Base-by-base conservation (phyloP, 1,140 invertebrate genomes). In the Danaus plexippus region DNA sequence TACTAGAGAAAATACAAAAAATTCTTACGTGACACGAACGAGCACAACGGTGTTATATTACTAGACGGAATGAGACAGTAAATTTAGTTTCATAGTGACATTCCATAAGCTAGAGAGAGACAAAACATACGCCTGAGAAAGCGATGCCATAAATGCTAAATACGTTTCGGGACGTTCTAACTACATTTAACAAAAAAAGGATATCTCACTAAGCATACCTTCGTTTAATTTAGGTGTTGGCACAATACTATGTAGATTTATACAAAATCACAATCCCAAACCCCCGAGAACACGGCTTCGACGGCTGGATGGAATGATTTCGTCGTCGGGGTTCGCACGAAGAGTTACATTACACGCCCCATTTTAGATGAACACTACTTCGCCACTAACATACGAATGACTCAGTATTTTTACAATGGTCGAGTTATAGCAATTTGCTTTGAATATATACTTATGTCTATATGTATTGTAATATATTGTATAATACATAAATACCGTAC, bases 21-120 rank as follows among this genome's bases (percentile, higher is more conserved):
- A 82, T 74, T 73, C 84, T 87, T 85, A 87, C 81, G 81, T 87
- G 84, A 87, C 84, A 87, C 81, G 81, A 85, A 76, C 80, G 80
- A 86, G 83, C 83, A 78, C 80, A 87, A 85, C 84, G 84, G 81
- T 87, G 84, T 87, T 87, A 85, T 84, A 87, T 87, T 87, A 87
- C 84, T 82, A 78, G 79, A 74, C 65, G 69, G 78, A 87, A 75
- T 64, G 80, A 83, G 84, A 85, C 57, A 69, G 74, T 74, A 73
- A 71, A 80, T 72, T 66, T 68, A 76, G 74, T 73, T 66, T 67
- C 71, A 74, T 74, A 71, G 66, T 79, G 70, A 77, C 69, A 69
- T 77, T 70, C 75, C 61, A 64, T 69, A 74, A 75, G 75, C 63
- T 71, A 77, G 73, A 86, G 68, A 57, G 77, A 80, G 84, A 85